Evolutionary conservation across 2,888 invertebrate species (phyloP), one percentile per base, ranked within the genome.

Genomic region (Listrodromus nycthemerus): DNA sequence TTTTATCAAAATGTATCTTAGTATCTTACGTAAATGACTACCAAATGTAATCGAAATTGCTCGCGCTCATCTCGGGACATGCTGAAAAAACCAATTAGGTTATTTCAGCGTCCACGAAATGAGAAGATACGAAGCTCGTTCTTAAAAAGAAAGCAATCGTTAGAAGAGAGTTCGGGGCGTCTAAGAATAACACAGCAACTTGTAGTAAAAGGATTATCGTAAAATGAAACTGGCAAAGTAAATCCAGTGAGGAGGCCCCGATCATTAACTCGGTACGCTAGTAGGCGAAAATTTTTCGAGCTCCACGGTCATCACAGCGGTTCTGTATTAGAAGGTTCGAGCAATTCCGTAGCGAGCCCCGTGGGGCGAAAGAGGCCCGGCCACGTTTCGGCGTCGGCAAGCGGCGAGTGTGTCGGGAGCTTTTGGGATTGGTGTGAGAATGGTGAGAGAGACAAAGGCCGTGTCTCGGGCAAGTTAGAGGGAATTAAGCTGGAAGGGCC

Each of bases 181-280:
- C 13, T 37, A 75, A 75, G 52, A 75, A 75, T 52, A 75, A 75
- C 24, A 75, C 50, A 8, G 21, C 10, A 37, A 21, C 33, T 16
- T 24, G 27, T 33, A n/a, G 10, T 10, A 16, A 21, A 55, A 16
- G 52, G 75, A 75, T 65, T 75, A 75, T 30, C 63, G 63, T 21
- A 37, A 37, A 52, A 24, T 52, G 65, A 75, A 65, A 75, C 65
- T 65, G 65, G 30, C 48, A 65, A 37, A 65, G 33, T 50, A 74
- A 74, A 52, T 74, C 50, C 33, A 21, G n/a, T 24, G 63, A 27
- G 16, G 27, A 50, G 48, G 41, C 30, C 48, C 61, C 45, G 48
- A 63, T 73, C 27, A 61, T 58, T 45, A 55, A 55, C 55, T 24
- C 21, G 55, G 55, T 21, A 55, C 3, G 55, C n/a, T 55, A 55